phyloP scores from a whole-genome alignment of 2,113 vertebrate species.

The Patagioenas fasciata region DNA sequence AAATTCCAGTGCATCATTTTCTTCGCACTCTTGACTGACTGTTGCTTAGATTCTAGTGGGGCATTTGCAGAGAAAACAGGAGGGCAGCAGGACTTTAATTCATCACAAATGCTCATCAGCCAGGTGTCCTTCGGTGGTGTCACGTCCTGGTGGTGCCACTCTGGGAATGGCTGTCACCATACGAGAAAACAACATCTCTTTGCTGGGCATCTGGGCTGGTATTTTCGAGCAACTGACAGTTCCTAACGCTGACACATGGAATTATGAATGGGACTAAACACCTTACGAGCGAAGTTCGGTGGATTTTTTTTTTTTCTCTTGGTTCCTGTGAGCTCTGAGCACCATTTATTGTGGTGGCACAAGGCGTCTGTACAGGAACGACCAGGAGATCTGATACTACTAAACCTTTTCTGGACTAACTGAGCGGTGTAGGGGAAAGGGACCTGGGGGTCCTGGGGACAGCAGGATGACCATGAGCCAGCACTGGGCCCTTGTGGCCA shows the following conservation, averaged over 20 bases:
- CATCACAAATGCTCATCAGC: background rate
- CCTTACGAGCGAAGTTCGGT: background rate
- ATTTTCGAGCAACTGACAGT: background rate
- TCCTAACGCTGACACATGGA: background rate
- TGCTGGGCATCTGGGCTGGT: background rate
- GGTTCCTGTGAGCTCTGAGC: background rate
- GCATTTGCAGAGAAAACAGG: background rate
- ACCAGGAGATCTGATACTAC: background rate
- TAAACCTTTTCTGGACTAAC: background rate
- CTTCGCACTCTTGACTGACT: background rate
- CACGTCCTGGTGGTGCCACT: background rate
- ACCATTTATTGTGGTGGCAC: background rate
- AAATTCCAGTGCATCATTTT: slow-evolving; percentile 1
- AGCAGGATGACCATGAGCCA: no score
- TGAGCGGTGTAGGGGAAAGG: background rate
- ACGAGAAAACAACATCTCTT: background rate
- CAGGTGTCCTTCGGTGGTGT: background rate
- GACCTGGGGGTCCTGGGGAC: no score
- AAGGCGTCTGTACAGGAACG: background rate
- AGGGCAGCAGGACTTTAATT: background rate
- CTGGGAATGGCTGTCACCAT: accelerated
- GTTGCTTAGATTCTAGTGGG: slow-evolving; percentile 27
- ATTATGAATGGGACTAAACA: background rate
- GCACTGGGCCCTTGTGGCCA: no score
- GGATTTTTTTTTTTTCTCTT: background rate